Conservation (phyloP, 2,113 vertebrate genomes). For the Artemisiospiza belli region DNA sequence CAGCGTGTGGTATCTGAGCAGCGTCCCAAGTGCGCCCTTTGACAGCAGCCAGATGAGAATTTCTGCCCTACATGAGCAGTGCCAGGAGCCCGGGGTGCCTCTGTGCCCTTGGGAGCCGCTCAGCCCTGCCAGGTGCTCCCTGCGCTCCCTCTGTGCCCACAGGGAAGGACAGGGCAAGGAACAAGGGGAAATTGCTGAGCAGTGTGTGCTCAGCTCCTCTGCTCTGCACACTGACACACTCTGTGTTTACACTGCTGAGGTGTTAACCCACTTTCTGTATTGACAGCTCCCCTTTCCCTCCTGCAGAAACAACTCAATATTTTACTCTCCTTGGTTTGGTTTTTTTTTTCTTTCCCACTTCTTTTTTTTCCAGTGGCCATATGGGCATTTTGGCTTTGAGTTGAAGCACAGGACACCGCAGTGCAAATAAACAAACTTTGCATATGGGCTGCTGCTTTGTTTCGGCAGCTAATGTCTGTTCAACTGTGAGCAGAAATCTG, state of each 20-base stretch:
- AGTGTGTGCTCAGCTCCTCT: not conserved
- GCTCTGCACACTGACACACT: not conserved
- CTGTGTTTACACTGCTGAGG: not conserved
- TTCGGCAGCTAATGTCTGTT: not conserved
- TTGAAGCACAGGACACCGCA: slow-evolving; percentile 3
- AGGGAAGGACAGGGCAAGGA: not conserved
- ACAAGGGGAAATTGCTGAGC: not conserved
- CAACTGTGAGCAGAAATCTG: slow-evolving; percentile 34
- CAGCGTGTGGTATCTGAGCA: not conserved
- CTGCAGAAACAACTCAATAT: not conserved
- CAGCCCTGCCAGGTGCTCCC: not conserved
- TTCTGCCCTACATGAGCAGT: not conserved
- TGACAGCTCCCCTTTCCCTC: not conserved
- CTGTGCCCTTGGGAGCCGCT: not conserved
- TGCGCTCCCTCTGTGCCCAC: rapidly evolving
- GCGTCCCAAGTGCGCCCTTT: not conserved
- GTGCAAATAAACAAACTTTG: slow-evolving; percentile 57
- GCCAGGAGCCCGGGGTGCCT: not conserved
- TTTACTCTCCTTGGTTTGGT: not conserved
- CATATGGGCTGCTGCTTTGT: slow-evolving; percentile 49
- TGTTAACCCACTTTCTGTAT: not conserved
- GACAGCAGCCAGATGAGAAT: not conserved
- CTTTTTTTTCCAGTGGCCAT: not conserved
- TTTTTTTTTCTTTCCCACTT: not conserved
- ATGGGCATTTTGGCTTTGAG: slow-evolving; percentile 52